Base-by-base conservation (phyloP, 2,113 vertebrate genomes). In the Sturnus vulgaris region DNA sequence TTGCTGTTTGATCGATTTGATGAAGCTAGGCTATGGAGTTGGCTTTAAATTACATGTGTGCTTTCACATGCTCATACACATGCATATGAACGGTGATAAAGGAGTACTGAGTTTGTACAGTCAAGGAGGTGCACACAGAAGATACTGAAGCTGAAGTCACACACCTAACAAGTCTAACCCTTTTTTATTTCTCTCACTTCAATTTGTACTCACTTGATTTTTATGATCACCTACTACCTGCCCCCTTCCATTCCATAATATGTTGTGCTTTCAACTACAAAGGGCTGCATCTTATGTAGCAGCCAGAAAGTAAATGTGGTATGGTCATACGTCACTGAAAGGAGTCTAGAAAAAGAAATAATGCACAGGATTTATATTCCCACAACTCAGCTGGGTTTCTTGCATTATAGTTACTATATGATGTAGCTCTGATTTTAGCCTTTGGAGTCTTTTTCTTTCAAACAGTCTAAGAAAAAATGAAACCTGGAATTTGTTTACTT, bases 401-500 rank as follows among this genome's bases (percentile, higher is more conserved):
- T 92, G 60, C 35, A n/a, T 75, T 37, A 15, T 37, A 35, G 50
- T 82, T 63, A 31, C 46, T 71, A 12, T 37, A 53, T 3, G 2
- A 24, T 55, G 15, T 77, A 82, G 28, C 23, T 77, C 66, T 79
- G 78, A 30, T 87, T 90, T 82, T 85, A 92, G 75, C 31, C 50
- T 76, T 83, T 47, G 7, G 52, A 94, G 59, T 7, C 80, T 89
- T 91, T 82, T 31, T 65, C 66, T 91, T 95, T 87, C 39, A 72
- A 90, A 55, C 12, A 75, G 8, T 94, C 42, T 14, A 82, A 73
- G 78, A 79, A 91, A 91, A 91, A 91, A 46, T 3, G 9, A 69
- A 91, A 39, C 56, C 79, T 91, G 79, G 47, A 23, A 39, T 82
- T 94, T 80, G 63, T 95, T 95, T 97, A 88, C 60, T 77, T 91